Base-by-base conservation (phyloP, 53 echinoderm and acorn worm species). In the Echinometra lucunter region DNA sequence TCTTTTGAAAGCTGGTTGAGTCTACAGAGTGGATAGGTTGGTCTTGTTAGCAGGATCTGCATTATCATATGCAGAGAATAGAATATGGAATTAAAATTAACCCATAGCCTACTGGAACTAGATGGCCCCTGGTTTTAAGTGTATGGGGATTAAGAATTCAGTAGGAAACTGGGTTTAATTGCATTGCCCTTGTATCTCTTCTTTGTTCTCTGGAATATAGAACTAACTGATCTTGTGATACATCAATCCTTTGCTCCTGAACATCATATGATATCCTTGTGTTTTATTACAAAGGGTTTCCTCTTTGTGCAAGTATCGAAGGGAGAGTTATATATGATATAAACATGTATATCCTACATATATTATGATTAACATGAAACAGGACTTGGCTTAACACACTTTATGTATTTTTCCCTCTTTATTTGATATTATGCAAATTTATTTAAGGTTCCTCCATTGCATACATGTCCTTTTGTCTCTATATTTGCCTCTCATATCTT, bases 11-110 rank as follows among this genome's bases (percentile, higher is more conserved):
- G 78, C 78, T 78, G 78, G 78, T 23, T 78, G 78, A 23, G 42
- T 78, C 17, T 9, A 0, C 7, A 78, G 8, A 42, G 42, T 1
- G 19, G 78, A 78, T 23, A 78, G 78, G 78, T 38, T 78, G 78
- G 78, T 78, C 78, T 78, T 23, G 78, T 78, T 78, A 78, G 78
- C 42, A 78, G 18, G 78, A 42, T 78, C 78, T 78, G 78, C 78
- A 42, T 78, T 78, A 78, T 78, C 78, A 78, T 78, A 78, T 42
- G 38, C 23, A 23, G 78, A 4, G 23, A 40, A 78, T 78, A 38
- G 72, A 72, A 72, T 40, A 78, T 78, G 42, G 42, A 78, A 78
- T 21, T 40, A 78, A 42, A 21, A 78, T 78, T 78, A 40, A 40
- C 78, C n/a, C n/a, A n/a, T n/a, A n/a, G n/a, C n/a, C n/a, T n/a